Conservation (phyloP, 2,113 vertebrate species). For the Xyrauchen texanus region DNA sequence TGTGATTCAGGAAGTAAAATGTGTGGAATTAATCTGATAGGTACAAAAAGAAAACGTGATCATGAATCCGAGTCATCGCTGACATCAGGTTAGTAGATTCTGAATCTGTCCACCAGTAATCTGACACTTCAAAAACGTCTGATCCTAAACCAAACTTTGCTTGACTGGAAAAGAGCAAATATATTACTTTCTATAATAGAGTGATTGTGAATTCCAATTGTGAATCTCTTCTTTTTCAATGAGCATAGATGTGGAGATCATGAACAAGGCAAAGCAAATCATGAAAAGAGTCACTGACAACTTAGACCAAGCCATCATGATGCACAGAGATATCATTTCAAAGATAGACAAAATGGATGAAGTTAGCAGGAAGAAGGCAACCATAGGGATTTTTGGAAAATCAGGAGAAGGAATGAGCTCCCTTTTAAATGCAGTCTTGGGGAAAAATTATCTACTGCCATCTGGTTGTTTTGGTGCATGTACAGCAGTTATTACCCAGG, state of each 20-base stretch:
- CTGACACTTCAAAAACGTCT: background rate
- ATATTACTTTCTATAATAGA: too few relatives aligned
- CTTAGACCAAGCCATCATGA: background rate
- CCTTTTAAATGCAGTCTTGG: constrained; percentile 61
- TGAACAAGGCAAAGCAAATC: background rate
- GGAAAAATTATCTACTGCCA: constrained; percentile 54
- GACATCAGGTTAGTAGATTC: background rate
- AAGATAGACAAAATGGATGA: background rate
- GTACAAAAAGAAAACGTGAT: background rate
- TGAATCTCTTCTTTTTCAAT: background rate
- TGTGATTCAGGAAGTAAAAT: background rate
- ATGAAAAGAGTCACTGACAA: background rate
- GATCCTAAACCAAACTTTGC: too few relatives aligned
- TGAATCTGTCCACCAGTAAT: background rate
- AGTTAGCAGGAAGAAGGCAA: background rate
- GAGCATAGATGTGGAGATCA: background rate
- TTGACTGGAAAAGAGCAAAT: background rate
- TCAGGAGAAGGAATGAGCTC: constrained; percentile 12
- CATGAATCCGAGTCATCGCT: background rate
- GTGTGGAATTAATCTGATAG: background rate
- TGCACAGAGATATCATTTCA: background rate
- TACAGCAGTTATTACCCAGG: constrained; percentile 65
- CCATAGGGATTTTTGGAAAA: constrained; percentile 9
- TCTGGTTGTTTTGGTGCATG: constrained; percentile 59
- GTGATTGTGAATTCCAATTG: background rate